Base-by-base conservation (phyloP, 1,140 invertebrate species). In the Magallana ariakensis region DNA sequence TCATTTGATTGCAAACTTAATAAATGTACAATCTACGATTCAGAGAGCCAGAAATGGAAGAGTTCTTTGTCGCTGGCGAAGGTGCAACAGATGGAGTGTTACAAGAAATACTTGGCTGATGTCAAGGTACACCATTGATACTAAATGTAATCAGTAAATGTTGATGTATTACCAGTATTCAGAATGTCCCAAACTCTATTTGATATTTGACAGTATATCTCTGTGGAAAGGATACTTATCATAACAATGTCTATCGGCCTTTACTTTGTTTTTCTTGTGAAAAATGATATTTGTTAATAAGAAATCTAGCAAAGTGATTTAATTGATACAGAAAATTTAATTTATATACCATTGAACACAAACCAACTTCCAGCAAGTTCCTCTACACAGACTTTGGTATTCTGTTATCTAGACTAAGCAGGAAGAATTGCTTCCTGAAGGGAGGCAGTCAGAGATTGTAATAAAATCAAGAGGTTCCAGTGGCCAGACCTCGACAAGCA, bases 11-110 rank as follows among this genome's bases (percentile, higher is more conserved):
- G 33, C 5, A 46, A 46, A 46, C 33, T 46, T 46, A 46, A 46
- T 46, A 5, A 46, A 46, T 46, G 33, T 46, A 46, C 33, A 46
- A 46, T 46, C 33, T 46, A 46, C 33, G 3, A 46, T 46, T 58
- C 53, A 92, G 91, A 92, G n/a, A 91, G 90, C 83, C 84, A 89
- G 54, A 87, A 85, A n/a, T 92, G 91, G 91, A 87, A 89, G 58
- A 87, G 88, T 60, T 89, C 86, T 57, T 85, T 92, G 13, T 84
- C 87, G 8, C 11, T 89, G 19, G 88, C 89, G 3, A 89, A 87
- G 62, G 19, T 91, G 6, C 85, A 82, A 81, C n/a, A 86, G 7
- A 84, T 90, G 58, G 87, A 87, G 46, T 90, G 83, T 87, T 84
- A 90, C 26, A 83, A 89, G 60, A 70, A 90, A 16, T 81, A 85